Percentiles rank a stretch among this genome's conserved stretches.
Evolutionary conservation across 1,140 invertebrate genomes (phyloP).

Genomic region (Ceratosolen fusciceps): DNA sequence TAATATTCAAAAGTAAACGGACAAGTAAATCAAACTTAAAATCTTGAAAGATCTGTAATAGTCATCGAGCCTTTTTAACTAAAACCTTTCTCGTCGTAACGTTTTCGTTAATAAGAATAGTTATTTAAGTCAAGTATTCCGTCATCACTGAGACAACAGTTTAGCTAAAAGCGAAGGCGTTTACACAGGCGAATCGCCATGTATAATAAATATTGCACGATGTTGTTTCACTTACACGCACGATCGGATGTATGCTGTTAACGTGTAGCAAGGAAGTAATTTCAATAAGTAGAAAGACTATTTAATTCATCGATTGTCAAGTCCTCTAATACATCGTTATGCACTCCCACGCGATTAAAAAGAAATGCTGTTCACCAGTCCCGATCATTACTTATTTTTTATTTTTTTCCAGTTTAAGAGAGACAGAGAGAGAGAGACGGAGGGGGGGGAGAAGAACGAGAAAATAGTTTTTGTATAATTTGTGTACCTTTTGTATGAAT

Average conservation of each 20-base stretch:
- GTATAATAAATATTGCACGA: not conserved
- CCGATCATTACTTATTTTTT: constrained; percentile 17
- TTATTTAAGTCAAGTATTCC: not conserved
- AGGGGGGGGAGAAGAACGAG: not conserved
- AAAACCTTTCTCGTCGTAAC: not conserved
- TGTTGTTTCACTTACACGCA: not conserved
- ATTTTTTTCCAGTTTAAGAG: not conserved
- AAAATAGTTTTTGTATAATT: not conserved
- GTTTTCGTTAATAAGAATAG: not conserved
- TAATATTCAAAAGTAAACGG: no score
- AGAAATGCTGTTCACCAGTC: not conserved
- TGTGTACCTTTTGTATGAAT: not conserved
- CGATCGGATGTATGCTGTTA: not conserved
- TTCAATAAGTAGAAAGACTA: not conserved
- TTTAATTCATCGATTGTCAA: not conserved
- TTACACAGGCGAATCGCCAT: no score
- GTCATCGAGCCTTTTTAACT: no score
- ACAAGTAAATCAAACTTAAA: no score
- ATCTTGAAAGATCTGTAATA: no score
- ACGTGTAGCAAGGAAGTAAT: not conserved
- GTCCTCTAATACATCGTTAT: not conserved
- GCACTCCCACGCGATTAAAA: not conserved
- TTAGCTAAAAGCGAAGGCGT: not conserved
- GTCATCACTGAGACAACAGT: not conserved
- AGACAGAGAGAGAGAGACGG: not conserved